phyloP scores from a whole-genome alignment of 2,888 invertebrate species.

The Acanthosepion pharaonis region DNA sequence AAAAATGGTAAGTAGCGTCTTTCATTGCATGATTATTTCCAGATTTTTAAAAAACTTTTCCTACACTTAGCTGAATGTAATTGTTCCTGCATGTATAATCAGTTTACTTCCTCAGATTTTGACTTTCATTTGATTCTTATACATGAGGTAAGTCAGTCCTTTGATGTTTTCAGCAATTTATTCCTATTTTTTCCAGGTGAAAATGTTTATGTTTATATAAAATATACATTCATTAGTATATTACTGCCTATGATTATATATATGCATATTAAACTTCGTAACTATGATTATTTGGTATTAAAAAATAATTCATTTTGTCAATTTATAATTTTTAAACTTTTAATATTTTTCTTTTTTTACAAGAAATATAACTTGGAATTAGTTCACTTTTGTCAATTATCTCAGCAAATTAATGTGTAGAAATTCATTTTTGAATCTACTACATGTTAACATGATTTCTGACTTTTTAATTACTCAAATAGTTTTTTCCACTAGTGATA shows the following conservation, averaged over 20 bases:
- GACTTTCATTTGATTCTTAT: background rate
- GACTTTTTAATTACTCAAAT: background rate
- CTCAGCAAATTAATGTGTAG: background rate
- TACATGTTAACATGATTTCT: background rate
- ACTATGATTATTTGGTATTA: background rate
- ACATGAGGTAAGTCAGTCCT: background rate
- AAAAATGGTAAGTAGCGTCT: background rate
- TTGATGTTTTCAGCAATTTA: background rate
- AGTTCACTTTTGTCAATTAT: background rate
- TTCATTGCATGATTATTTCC: background rate
- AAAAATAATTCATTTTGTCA: background rate
- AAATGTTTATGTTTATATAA: background rate
- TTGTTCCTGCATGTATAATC: constrained; percentile 34
- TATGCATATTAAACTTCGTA: background rate
- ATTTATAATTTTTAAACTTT: background rate
- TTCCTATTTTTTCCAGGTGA: background rate
- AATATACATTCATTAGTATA: background rate
- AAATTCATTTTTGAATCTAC: too few relatives aligned
- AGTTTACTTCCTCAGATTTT: background rate
- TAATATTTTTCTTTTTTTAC: background rate
- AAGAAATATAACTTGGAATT: background rate
- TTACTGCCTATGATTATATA: background rate
- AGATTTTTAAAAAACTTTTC: background rate
- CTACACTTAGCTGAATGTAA: background rate
- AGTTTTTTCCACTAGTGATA: background rate